These are phyloP conservation scores for Brachystomella parvula DNA, from an alignment of 1,140 invertebrate species.

Conservation along the genomic window DNA sequence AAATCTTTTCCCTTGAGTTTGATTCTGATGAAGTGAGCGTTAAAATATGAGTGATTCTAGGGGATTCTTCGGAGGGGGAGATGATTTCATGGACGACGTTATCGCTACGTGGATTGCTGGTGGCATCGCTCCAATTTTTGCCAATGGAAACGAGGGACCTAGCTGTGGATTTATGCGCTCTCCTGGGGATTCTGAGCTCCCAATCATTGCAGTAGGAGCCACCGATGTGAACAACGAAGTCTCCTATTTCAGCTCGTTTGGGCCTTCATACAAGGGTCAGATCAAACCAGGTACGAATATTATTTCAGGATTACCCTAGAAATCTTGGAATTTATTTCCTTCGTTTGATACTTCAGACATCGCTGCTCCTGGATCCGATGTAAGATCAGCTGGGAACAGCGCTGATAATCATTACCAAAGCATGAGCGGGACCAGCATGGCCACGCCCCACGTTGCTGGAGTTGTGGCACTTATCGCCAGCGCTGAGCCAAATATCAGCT, in stretches of 20 bases:
- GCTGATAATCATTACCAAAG: background rate
- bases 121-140: slow-evolving; percentile 28
- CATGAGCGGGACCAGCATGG: slow-evolving; percentile 10
- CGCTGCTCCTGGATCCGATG: background rate
- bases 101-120: slow-evolving; percentile 18
- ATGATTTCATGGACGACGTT: slow-evolving; percentile 19
- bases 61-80: background rate
- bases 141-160: slow-evolving; percentile 24
- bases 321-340: no score
- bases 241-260: slow-evolving; percentile 18
- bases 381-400: background rate
- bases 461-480: background rate
- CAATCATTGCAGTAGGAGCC: slow-evolving; percentile 17
- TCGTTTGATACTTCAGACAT: background rate
- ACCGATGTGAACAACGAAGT: slow-evolving; percentile 6
- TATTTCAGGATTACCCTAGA: background rate
- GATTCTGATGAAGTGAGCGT: no score
- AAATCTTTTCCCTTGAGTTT: no score
- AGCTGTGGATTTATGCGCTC: slow-evolving; percentile 14
- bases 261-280: slow-evolving; percentile 13
- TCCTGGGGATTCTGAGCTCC: slow-evolving; percentile 22
- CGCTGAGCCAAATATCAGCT: background rate
- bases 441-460: background rate
- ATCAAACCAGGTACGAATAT: background rate
- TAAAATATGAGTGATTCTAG: background rate